Evolutionary conservation across 2,888 invertebrate genomes (phyloP), one percentile per base, ranked within the genome.

Genomic region (Ethmia dodecea): DNA sequence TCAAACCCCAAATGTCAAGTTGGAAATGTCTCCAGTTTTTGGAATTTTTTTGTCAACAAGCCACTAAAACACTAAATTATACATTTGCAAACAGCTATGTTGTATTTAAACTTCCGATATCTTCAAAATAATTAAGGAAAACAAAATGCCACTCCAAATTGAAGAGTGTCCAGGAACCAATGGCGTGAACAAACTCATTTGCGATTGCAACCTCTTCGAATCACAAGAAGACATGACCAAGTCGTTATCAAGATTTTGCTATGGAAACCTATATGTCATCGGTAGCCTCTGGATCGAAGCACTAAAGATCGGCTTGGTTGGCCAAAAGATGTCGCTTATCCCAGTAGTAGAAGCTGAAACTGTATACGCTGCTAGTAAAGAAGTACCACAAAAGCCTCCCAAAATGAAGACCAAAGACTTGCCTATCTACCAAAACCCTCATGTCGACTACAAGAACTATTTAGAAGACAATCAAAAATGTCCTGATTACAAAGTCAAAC

Each of bases 321-420:
- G 74, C 3, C 34, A 49, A 0, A 59, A 60, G n/a, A 30, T 70
- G 3, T 41, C 47, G 1, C 2, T 75, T 0, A 38, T 78, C 1
- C 78, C 78, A 1, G 39, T 47, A 0, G 66, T 76, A 0, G n/a
- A 62, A 6, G 72, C 73, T 1, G 49, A 48, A 0, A 25, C 22
- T 13, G n/a, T n/a, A n/a, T n/a, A n/a, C n/a, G n/a, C n/a, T n/a
- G n/a, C n/a, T n/a, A 32, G 24, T 25, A 33, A 47, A 0, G 55
- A 54, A 2, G 22, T 47, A 2, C 72, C 73, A 0, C 35, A 52
- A 20, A 67, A 42, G 33, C 79, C 79, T 1, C 70, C 76, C 0
- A 54, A 55, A 2, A 78, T 78, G 76, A 75, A 57, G 37, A 75
- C 66, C 32, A 60, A 55, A 35, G 79, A 81, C 2, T 42, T 83